phyloP scores from a whole-genome alignment of 2,113 vertebrate genomes.

The Stigmatopora argus region DNA sequence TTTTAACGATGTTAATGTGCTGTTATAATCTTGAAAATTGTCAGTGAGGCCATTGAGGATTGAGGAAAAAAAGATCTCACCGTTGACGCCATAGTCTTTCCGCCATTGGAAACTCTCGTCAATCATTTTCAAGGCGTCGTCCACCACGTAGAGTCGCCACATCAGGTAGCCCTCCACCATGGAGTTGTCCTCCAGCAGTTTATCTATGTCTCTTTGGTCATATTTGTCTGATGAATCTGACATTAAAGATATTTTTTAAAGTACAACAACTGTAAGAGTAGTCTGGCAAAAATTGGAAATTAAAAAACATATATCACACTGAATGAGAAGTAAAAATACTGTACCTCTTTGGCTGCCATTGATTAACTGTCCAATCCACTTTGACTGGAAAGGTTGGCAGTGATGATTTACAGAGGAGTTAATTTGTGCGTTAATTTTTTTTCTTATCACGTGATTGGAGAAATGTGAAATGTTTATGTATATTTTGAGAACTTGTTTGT shows the following conservation, averaged over 20 bases:
- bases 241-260: background rate
- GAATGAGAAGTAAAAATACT: no score
- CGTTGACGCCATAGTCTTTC: conserved; percentile 84
- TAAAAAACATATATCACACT: background rate
- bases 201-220: conserved; percentile 87
- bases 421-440: background rate
- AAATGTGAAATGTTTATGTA: background rate
- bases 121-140: conserved; percentile 92
- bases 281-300: background rate
- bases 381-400: no score
- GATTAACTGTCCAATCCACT: no score
- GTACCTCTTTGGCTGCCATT: no score
- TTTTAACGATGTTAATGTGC: background rate
- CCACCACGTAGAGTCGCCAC: conserved; percentile 79
- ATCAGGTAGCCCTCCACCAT: conserved; percentile 80
- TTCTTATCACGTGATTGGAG: background rate
- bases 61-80: conserved; percentile 63
- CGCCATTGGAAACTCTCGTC: conserved; percentile 95
- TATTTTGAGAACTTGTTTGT: background rate
- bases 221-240: conserved; percentile 85
- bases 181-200: conserved; percentile 79
- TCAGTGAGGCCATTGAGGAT: background rate
- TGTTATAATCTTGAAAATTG: background rate
- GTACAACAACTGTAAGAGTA: background rate
- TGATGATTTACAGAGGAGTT: no score